A percentile compares a stretch with the other conserved stretches of the same genome.
These are phyloP conservation scores for Trisateles emortualis DNA, from an alignment of 2,888 invertebrate species.

Conservation along the genomic window DNA sequence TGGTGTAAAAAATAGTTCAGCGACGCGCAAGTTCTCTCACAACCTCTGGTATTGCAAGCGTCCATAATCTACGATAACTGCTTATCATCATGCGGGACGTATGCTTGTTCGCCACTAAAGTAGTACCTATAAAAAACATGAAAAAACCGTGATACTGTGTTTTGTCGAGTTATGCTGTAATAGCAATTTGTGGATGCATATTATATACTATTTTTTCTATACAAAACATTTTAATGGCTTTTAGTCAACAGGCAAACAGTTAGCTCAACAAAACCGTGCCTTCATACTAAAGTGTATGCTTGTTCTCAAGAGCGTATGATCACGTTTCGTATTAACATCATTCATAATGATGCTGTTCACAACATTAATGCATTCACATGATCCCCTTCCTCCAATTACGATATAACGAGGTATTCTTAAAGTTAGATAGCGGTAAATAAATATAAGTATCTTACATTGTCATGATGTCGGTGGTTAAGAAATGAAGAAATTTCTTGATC, in stretches of 20 bases:
- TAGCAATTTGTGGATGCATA: too few relatives aligned
- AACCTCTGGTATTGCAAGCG: too few relatives aligned
- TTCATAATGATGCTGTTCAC: constrained; percentile 49
- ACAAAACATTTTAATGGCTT: too few relatives aligned
- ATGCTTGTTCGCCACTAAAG: too few relatives aligned
- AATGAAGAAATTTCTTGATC: background rate
- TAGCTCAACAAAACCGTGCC: background rate
- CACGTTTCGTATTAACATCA: constrained; percentile 54
- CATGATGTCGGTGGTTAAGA: background rate
- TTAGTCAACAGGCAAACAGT: background rate
- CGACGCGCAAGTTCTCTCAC: too few relatives aligned
- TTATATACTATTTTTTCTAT: too few relatives aligned
- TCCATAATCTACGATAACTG: too few relatives aligned
- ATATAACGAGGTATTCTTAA: constrained; percentile 9
- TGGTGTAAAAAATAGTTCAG: too few relatives aligned
- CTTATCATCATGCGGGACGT: too few relatives aligned
- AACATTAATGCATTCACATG: constrained; percentile 45
- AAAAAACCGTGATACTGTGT: too few relatives aligned
- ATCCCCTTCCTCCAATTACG: constrained; percentile 32
- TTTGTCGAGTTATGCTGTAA: too few relatives aligned
- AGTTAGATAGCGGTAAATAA: background rate
- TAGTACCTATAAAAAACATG: too few relatives aligned
- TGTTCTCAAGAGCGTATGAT: constrained; percentile 20
- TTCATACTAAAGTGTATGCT: constrained; percentile 1
- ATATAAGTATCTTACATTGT: background rate